phyloP scores from a whole-genome alignment of 2,113 vertebrate genomes.

The Marcusenius ussheri region DNA sequence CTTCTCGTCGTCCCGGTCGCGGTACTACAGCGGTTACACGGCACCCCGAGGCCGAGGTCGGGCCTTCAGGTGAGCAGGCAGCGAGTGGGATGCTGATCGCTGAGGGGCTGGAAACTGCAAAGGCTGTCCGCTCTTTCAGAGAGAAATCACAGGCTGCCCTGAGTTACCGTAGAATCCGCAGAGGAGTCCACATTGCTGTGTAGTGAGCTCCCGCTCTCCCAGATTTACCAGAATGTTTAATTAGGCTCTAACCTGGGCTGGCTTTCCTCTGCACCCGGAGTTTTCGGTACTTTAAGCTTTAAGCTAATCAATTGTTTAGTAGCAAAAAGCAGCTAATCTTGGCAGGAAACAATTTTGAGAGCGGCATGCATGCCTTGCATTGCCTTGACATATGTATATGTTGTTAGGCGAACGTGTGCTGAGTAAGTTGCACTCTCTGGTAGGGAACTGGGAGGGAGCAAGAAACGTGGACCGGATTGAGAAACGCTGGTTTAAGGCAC shows the following conservation, averaged over 20 bases:
- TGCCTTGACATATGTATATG: not conserved
- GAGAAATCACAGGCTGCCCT: not conserved
- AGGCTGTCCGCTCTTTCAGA: not conserved
- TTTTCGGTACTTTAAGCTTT: not conserved
- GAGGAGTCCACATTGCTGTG: not conserved
- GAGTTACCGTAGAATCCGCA: not conserved
- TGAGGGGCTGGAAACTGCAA: not conserved
- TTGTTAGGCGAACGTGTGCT: not conserved
- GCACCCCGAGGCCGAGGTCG: conserved; percentile 83
- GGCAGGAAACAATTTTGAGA: not conserved
- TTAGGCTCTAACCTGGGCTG: not conserved
- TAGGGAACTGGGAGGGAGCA: not conserved
- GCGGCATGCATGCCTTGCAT: not conserved
- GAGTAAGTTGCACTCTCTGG: not conserved
- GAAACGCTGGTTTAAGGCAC: not conserved
- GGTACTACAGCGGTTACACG: conserved; percentile 86
- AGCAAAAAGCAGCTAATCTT: not conserved
- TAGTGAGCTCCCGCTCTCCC: not conserved
- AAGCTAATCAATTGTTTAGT: not conserved
- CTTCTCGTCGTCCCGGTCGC: conserved; percentile 70
- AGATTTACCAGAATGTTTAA: not conserved
- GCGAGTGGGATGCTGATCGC: not conserved
- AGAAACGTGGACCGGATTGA: not conserved
- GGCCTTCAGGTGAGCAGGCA: conserved; percentile 77
- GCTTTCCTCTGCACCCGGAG: not conserved